phyloP scores from a whole-genome alignment of 2,797 vertebrate species.

The Scleropages formosus region DNA sequence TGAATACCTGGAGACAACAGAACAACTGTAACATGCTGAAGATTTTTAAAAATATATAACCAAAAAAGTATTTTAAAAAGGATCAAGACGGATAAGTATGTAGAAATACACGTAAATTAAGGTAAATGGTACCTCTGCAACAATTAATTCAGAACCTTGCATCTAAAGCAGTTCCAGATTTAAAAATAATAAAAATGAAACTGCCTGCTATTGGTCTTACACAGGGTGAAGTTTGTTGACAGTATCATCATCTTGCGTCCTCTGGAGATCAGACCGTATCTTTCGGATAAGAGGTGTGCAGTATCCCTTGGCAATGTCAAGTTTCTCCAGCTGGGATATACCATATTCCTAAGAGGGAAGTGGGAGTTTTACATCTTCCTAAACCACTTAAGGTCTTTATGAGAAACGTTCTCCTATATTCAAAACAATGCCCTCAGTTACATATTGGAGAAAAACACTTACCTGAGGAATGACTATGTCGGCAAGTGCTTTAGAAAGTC shows the following conservation, averaged over 20 bases:
- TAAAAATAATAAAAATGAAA: background rate
- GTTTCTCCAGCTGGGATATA: constrained; percentile 80
- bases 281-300: constrained; percentile 84
- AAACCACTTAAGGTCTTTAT: background rate
- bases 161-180: background rate
- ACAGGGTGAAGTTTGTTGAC: constrained; percentile 87
- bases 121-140: background rate
- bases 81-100: background rate
- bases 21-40: background rate
- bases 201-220: constrained; percentile 61
- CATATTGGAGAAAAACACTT: constrained; percentile 20
- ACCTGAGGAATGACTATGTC: constrained; percentile 90
- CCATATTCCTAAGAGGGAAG: constrained; percentile 77
- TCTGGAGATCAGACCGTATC: constrained; percentile 85
- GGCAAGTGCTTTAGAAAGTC: constrained; percentile 83
- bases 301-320: constrained; percentile 87
- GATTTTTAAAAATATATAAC: background rate
- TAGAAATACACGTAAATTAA: background rate
- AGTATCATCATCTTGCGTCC: constrained; percentile 87
- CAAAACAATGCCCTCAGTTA: no score
- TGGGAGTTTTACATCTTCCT: background rate
- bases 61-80: background rate
- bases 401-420: background rate
- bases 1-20: constrained; percentile 70
- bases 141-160: background rate